phyloP scores from a whole-genome alignment of 2,113 vertebrate genomes.

The Amphilophus citrinellus region DNA sequence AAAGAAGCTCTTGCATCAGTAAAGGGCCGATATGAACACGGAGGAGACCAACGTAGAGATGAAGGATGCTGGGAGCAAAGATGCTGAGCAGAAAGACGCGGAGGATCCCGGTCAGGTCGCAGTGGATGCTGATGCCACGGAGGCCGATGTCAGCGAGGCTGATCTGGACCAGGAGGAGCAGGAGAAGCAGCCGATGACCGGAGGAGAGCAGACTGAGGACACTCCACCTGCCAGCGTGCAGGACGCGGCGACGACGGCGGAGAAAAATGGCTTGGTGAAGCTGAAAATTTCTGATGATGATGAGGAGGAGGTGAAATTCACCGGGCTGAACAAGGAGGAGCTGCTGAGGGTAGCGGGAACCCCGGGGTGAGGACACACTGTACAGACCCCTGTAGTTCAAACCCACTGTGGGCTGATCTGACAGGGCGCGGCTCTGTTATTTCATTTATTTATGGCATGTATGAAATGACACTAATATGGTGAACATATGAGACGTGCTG shows the following conservation, averaged over 20 bases:
- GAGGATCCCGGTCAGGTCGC: not conserved
- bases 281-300: constrained; percentile 75
- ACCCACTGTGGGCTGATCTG: too few relatives aligned
- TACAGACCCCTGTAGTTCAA: not conserved
- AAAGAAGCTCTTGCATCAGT: not conserved
- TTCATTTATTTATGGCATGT: not conserved
- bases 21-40: constrained; percentile 37
- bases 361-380: constrained; percentile 76
- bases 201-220: constrained; percentile 39
- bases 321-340: constrained; percentile 90
- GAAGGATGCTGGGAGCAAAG: constrained; percentile 18
- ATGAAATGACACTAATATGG: not conserved
- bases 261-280: constrained; percentile 87
- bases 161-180: constrained; percentile 87
- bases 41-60: constrained; percentile 56
- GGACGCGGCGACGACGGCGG: not conserved
- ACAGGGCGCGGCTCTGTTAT: not conserved
- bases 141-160: constrained; percentile 86
- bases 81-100: constrained; percentile 53
- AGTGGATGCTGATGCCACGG: constrained; percentile 59
- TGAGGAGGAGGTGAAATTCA: constrained; percentile 80
- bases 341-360: constrained; percentile 87
- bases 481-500: not conserved
- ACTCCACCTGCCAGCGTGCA: constrained; percentile 33
- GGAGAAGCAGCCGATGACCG: constrained; percentile 87